Percentiles rank a stretch among this genome's conserved stretches.
phyloP scores from a whole-genome alignment of 2,797 vertebrate species.

The Hipposideros larvatus region DNA sequence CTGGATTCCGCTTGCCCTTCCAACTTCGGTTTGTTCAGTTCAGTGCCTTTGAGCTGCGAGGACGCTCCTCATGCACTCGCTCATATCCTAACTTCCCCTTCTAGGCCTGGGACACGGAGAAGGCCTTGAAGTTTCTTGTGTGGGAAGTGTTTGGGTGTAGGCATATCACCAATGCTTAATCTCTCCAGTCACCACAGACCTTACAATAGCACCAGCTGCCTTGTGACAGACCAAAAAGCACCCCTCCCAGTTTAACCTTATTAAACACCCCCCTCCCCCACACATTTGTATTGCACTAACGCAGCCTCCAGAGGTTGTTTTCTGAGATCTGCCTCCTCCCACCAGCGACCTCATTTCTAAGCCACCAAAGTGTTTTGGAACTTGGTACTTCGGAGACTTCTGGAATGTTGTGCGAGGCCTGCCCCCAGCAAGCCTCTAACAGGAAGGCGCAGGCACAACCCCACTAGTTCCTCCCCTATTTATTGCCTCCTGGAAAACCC shows the following conservation, averaged over 20 bases:
- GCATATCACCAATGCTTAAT: not conserved
- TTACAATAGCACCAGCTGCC: slow-evolving; percentile 65
- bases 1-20: not conserved
- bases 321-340: not conserved
- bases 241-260: not conserved
- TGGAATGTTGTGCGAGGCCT: slow-evolving; percentile 46
- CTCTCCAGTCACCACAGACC: slow-evolving; percentile 46
- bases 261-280: not conserved
- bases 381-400: slow-evolving; percentile 55
- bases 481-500: slow-evolving; percentile 75
- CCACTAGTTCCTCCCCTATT: slow-evolving; percentile 72
- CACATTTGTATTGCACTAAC: slow-evolving; percentile 86
- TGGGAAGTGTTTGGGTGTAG: slow-evolving; percentile 9
- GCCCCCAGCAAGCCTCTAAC: slow-evolving; percentile 51
- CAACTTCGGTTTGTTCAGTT: slow-evolving; percentile 24
- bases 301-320: slow-evolving; percentile 74
- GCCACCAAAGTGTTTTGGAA: slow-evolving; percentile 63
- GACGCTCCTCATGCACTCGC: not conserved
- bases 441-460: slow-evolving; percentile 57
- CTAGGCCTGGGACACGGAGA: not conserved
- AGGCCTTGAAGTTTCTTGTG: not conserved
- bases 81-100: not conserved
- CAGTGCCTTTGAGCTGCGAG: slow-evolving; percentile 72
- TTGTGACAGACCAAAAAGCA: slow-evolving; percentile 60
- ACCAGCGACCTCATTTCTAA: not conserved